Base-by-base conservation (phyloP, 1,140 invertebrate genomes). In the Aphis gossypii region DNA sequence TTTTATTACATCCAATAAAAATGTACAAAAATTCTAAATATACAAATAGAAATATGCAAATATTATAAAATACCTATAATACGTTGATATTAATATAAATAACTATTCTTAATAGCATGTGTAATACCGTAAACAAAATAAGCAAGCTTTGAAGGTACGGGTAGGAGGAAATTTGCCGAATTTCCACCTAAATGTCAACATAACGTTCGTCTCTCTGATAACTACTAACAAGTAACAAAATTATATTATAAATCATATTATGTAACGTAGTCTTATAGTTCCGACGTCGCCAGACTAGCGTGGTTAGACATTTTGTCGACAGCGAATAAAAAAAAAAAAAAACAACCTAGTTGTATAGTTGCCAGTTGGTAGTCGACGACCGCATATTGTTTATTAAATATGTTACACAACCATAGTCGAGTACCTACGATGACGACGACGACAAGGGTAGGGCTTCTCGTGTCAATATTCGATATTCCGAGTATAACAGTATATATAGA, bases 391-490 rank as follows among this genome's bases (percentile, higher is more conserved):
- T 38, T 87, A 46, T 46, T 25, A 87, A 46, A 87, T 87, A 48
- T 23, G 84, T 87, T 87, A 87, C 44, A n/a, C 86, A 41, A 87
- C n/a, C 60, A 76, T 76, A 18, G 60, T 76, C 60, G 60, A 76
- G 60, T 76, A 76, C 60, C 60, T 76, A 76, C 86, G 86, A 51
- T 30, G 25, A 48, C 30, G 87, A 38, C 20, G n/a, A 88, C 46
- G 48, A 35, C 46, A 23, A 82, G 68, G 44, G 68, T 92, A 92
- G 90, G 90, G 90, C 90, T 92, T 82, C 90, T 18, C 90, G 18
- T 48, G 90, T 92, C 90, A 92, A 92, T 92, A 76, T 92, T 82
- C 90, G 60, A 92, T 92, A 76, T 82, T 90, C 41, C 30, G 20
- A 68, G 60, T 68, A 68, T 30, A 35, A 76, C n/a, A 76, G 30